Evolutionary conservation across 2,113 vertebrate species (phyloP).

Genomic region (Charina bottae): DNA sequence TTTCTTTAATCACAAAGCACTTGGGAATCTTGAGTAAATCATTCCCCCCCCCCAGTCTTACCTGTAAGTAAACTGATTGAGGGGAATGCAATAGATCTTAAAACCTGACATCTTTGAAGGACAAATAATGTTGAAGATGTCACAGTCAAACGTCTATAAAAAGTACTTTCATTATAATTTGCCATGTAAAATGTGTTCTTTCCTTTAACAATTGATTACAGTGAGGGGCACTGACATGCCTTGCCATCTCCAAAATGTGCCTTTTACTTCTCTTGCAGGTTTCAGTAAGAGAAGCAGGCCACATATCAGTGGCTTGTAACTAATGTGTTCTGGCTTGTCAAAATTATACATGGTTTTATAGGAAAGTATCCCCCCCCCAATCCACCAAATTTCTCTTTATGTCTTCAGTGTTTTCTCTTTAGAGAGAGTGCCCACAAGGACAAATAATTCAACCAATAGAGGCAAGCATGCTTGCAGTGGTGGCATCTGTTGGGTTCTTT

Average conservation of each 20-base stretch:
- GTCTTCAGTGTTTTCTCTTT: neutral
- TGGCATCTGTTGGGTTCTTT: neutral
- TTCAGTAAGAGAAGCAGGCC: neutral
- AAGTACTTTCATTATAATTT: no score
- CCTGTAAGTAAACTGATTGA: neutral
- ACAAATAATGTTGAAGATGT: neutral
- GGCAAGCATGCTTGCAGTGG: neutral
- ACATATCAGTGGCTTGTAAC: neutral
- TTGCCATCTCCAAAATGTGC: neutral
- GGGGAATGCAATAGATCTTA: neutral
- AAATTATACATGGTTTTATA: neutral
- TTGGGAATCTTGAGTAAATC: neutral
- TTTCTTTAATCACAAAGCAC: neutral
- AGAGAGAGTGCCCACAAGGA: neutral
- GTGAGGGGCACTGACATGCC: neutral
- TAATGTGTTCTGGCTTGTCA: neutral
- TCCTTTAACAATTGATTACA: neutral
- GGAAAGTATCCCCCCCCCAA: neutral
- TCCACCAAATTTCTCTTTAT: neutral
- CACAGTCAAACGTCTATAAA: neutral
- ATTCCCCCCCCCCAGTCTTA: neutral
- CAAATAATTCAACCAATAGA: neutral
- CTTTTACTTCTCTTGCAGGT: neutral
- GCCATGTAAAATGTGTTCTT: neutral
- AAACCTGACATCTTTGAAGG: neutral